A percentile compares a stretch with the other conserved stretches of the same genome.
These are phyloP conservation scores for Alosa sapidissima DNA, from an alignment of 2,797 vertebrate genomes.

Conservation along the genomic window DNA sequence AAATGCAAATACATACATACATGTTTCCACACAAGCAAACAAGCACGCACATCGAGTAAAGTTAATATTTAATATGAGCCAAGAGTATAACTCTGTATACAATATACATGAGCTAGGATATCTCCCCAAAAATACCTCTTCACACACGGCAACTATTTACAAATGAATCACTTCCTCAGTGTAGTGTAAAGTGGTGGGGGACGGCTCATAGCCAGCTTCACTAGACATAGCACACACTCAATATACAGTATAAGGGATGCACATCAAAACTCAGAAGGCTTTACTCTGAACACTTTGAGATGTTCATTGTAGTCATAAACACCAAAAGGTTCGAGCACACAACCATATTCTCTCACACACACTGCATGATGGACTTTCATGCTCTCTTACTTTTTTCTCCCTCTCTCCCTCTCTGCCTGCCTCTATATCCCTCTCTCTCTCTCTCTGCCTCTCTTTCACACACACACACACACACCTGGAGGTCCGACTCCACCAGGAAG, in stretches of 20 bases:
- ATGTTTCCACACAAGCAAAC: not conserved
- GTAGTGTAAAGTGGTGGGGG: not conserved
- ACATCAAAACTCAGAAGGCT: not conserved
- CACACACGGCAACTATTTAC: not conserved
- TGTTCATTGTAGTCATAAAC: not conserved
- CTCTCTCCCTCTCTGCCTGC: not conserved
- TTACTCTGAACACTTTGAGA: not conserved
- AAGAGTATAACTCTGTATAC: not conserved
- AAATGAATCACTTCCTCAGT: not conserved
- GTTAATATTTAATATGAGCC: conserved; percentile 11
- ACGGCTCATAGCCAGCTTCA: not conserved
- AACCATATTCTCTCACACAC: not conserved
- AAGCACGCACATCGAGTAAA: not conserved
- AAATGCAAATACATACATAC: not conserved
- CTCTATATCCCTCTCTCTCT: not conserved
- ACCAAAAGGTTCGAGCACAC: not conserved
- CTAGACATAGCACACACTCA: not conserved
- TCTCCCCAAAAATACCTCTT: not conserved
- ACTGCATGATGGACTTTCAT: not conserved
- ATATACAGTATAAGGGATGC: not conserved
- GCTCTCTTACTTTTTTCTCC: not conserved
- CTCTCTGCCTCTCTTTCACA: not conserved
- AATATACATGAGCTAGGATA: not conserved
- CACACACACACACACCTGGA: conserved; percentile 83
- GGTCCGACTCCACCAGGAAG: conserved; percentile 91